Conservation (phyloP, 2,797 vertebrate genomes). For the Manis javanica region DNA sequence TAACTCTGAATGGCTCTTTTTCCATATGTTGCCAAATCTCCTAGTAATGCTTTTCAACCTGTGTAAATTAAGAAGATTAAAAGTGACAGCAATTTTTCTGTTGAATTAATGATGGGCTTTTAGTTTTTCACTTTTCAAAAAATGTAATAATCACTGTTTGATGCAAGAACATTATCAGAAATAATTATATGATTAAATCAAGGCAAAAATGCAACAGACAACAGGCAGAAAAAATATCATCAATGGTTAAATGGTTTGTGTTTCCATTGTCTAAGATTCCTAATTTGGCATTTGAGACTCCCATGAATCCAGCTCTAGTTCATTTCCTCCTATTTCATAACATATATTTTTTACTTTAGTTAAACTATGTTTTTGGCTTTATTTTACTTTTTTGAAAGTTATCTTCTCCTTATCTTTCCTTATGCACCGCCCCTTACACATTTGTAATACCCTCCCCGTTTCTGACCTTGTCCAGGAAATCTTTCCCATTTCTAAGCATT, state of each 20-base stretch:
- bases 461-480: too few relatives aligned
- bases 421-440: neutral
- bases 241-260: neutral
- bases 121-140: slow-evolving; percentile 50
- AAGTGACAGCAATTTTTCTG: neutral
- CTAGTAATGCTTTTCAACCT: neutral
- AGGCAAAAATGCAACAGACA: neutral
- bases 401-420: neutral
- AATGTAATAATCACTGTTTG: neutral
- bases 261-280: neutral
- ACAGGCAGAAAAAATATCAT: neutral
- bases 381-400: neutral
- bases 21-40: slow-evolving; percentile 28
- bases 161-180: slow-evolving; percentile 14
- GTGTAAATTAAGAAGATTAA: slow-evolving; percentile 37
- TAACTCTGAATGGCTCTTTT: neutral
- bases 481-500: neutral
- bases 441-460: neutral
- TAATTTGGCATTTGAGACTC: neutral
- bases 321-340: neutral
- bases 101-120: slow-evolving; percentile 30
- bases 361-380: neutral
- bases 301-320: neutral
- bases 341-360: neutral
- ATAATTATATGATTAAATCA: neutral